Percentiles rank a stretch among this genome's conserved stretches.
phyloP scores from a whole-genome alignment of 1,140 invertebrate genomes.

The Sycobia sp. region DNA sequence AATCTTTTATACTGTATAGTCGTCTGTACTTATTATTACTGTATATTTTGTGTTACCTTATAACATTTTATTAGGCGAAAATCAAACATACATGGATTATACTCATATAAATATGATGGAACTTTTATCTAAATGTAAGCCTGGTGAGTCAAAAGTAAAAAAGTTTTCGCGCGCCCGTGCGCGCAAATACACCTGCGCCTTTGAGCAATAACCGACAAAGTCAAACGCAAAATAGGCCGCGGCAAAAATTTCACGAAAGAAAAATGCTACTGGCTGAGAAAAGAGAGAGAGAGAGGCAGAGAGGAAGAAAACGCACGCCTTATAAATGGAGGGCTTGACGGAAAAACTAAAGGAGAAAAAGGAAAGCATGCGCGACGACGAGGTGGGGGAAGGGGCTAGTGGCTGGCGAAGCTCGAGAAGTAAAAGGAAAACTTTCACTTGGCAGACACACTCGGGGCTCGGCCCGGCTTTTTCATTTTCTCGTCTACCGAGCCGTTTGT shows the following conservation, averaged over 20 bases:
- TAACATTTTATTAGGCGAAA: too few species aligned
- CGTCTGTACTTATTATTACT: too few species aligned
- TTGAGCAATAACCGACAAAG: slow-evolving; percentile 1
- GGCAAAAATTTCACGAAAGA: neutral
- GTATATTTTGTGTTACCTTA: too few species aligned
- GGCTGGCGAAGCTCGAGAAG: too few species aligned
- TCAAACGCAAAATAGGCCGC: neutral
- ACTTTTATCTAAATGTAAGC: too few species aligned
- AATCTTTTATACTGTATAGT: too few species aligned
- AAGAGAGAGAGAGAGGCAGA: neutral
- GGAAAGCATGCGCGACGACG: slow-evolving; percentile 5
- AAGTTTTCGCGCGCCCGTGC: neutral
- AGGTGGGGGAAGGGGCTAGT: too few species aligned
- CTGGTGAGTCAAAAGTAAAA: neutral
- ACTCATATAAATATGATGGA: too few species aligned
- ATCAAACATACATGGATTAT: too few species aligned
- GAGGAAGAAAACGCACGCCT: slow-evolving; percentile 3
- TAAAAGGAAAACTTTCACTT: slow-evolving; percentile 30
- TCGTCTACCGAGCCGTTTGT: slow-evolving; percentile 5
- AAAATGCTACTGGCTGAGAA: neutral
- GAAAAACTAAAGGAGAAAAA: slow-evolving; percentile 2
- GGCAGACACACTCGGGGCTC: slow-evolving; percentile 21
- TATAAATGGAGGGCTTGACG: too few species aligned
- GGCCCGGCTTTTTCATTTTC: slow-evolving; percentile 26
- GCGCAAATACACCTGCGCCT: neutral